Percentiles rank a stretch among this genome's conserved stretches.
These are phyloP conservation scores for Eupithecia vulgata DNA, from an alignment of 2,888 invertebrate genomes.

Conservation along the genomic window DNA sequence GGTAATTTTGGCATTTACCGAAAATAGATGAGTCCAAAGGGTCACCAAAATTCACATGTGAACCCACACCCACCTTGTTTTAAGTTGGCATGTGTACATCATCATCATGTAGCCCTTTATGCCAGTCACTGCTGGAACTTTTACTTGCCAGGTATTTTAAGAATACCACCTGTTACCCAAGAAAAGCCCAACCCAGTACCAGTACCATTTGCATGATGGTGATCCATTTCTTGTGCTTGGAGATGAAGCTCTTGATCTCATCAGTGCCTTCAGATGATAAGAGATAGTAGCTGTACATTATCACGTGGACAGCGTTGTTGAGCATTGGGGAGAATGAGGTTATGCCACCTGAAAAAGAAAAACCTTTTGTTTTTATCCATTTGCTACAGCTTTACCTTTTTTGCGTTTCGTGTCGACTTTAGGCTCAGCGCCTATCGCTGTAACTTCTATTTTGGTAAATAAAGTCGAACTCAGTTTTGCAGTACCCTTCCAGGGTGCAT, in stretches of 20 bases:
- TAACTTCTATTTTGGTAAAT: too few relatives aligned
- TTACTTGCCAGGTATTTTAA: background rate
- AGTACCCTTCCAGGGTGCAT: too few relatives aligned
- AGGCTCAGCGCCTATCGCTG: too few relatives aligned
- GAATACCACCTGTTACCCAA: background rate
- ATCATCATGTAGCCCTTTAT: background rate
- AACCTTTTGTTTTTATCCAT: background rate
- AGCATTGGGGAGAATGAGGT: constrained; percentile 86
- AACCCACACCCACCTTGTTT: too few relatives aligned
- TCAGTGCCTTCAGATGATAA: constrained; percentile 86
- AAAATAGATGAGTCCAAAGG: background rate
- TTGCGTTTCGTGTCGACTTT: too few relatives aligned
- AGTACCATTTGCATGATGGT: constrained; percentile 87
- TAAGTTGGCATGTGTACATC: background rate
- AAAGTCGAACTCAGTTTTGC: too few relatives aligned
- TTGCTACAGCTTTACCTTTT: too few relatives aligned
- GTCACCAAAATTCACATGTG: background rate
- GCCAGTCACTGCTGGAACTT: background rate
- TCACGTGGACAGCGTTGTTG: constrained; percentile 87
- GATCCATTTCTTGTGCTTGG: constrained; percentile 85
- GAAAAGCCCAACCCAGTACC: background rate
- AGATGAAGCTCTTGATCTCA: constrained; percentile 78
- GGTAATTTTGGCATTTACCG: too few relatives aligned
- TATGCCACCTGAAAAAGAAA: constrained; percentile 84
- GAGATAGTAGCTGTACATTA: constrained; percentile 92